Base-by-base conservation (phyloP, 1,140 invertebrate species). In the Oryzaephilus surinamensis region DNA sequence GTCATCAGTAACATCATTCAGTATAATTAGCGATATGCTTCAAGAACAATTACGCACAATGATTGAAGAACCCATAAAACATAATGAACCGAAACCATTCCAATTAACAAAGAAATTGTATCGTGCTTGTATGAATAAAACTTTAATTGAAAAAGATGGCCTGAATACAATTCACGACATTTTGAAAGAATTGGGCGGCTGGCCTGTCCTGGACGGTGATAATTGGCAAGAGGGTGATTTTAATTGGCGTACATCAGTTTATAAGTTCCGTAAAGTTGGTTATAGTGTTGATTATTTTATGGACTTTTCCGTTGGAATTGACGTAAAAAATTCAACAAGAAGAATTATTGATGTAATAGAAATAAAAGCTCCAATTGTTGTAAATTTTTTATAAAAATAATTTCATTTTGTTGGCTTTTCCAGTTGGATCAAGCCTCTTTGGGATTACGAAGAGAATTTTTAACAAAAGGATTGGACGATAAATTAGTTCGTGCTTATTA, bases 361-460 rank as follows among this genome's bases (percentile, higher is more conserved):
- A 15, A 15, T 17, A 11, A n/a, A 33, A 28, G 27, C 14, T 41
- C 34, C 38, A 21, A 28, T 11, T 14, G 13, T 37, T 13, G 29
- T 11, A 24, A 23, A 21, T 26, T 37, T 1, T 33, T 30, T 15
- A 37, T 43, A 12, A 4, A n/a, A 30, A 30, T 54, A n/a, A n/a
- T n/a, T n/a, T n/a, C n/a, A n/a, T n/a, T n/a, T n/a, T n/a, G n/a
- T n/a, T n/a, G n/a, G n/a, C n/a, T n/a, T n/a, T n/a, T 54, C 20
- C 29, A 94, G 89, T 56, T 97, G 51, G 94, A 97, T 66, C 92
- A 97, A 74, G 81, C 87, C 0, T 77, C 84, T 0, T 68, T 97
- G 32, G 89, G 89, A 23, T 67, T 95, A 0, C 81, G 84, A 43
- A 72, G 92, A 27, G 90, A 95, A 63, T 96, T 93, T 57, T 66